Conservation (phyloP, 2,888 invertebrate species). For the Seira ritae region DNA sequence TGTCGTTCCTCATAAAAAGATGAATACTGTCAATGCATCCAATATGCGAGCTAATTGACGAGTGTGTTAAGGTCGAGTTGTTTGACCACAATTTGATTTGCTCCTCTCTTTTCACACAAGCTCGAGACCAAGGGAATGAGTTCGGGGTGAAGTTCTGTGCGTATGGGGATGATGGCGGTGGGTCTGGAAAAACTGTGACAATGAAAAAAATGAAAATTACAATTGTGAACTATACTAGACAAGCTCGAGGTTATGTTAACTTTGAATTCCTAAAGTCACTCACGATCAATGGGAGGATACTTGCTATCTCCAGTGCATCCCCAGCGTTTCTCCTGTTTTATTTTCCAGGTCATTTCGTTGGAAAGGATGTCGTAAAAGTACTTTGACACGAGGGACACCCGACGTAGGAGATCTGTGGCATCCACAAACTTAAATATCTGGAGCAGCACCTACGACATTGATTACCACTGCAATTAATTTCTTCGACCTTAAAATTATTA, state of each 20-base stretch:
- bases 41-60: slow-evolving; percentile 49
- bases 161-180: not conserved
- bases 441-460: slow-evolving; percentile 66
- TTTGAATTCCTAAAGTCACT: not conserved
- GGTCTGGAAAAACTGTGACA: slow-evolving; percentile 4
- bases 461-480: not conserved
- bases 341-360: slow-evolving; percentile 71
- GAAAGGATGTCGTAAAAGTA: slow-evolving; percentile 66
- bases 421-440: slow-evolving; percentile 69
- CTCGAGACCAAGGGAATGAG: slow-evolving; percentile 74
- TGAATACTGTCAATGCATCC: slow-evolving; percentile 71
- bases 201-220: no score
- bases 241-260: slow-evolving; percentile 1
- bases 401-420: slow-evolving; percentile 64
- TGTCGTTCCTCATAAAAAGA: slow-evolving; percentile 52
- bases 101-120: slow-evolving; percentile 81
- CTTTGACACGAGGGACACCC: slow-evolving; percentile 66
- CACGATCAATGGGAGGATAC: slow-evolving; percentile 68
- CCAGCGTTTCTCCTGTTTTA: slow-evolving; percentile 67
- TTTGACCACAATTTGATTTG: slow-evolving; percentile 79
- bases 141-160: slow-evolving; percentile 5
- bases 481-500: no score
- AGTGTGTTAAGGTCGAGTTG: slow-evolving; percentile 20
- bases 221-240: no score
- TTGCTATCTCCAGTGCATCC: slow-evolving; percentile 46